Evolutionary conservation across 2,113 vertebrate genomes (phyloP).

Genomic region (Corydoras sp.): DNA sequence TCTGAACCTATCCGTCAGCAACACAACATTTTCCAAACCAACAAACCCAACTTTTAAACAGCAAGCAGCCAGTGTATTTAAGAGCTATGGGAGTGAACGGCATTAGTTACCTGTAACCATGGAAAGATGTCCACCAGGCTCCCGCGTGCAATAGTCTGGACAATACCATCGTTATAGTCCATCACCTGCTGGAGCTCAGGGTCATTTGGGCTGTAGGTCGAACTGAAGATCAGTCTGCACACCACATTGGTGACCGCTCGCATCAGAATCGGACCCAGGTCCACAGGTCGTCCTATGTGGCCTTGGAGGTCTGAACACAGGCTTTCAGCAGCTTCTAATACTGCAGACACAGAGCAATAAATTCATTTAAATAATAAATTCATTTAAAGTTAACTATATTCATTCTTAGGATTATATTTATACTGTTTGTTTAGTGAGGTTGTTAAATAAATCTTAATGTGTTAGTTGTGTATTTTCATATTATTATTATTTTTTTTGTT

Average conservation of each 20-base stretch:
- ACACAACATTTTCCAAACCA: no score
- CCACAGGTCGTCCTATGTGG: conserved; percentile 37
- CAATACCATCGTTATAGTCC: conserved; percentile 66
- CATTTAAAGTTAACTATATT: no score
- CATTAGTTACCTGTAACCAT: conserved; percentile 61
- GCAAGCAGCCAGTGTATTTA: no score
- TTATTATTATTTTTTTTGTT: no score
- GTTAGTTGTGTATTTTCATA: no score
- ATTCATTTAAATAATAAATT: no score
- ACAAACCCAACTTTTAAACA: no score
- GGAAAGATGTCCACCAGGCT: conserved; percentile 68
- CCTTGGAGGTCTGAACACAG: conserved; percentile 56
- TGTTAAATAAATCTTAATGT: no score
- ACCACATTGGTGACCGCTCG: conserved; percentile 68
- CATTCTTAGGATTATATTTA: no score
- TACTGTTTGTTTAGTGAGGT: no score
- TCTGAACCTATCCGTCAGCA: no score
- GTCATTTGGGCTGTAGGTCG: conserved; percentile 58
- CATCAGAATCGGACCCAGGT: conserved; percentile 56
- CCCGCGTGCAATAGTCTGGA: conserved; percentile 63
- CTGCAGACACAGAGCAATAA: conserved; percentile 43
- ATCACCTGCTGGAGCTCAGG: conserved; percentile 64
- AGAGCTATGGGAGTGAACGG: neutral
- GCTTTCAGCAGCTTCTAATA: conserved; percentile 56
- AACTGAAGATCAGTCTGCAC: conserved; percentile 65